Percentiles rank a stretch among this genome's conserved stretches.
Evolutionary conservation across 2,888 invertebrate genomes (phyloP).

Genomic region (Altica lythri): DNA sequence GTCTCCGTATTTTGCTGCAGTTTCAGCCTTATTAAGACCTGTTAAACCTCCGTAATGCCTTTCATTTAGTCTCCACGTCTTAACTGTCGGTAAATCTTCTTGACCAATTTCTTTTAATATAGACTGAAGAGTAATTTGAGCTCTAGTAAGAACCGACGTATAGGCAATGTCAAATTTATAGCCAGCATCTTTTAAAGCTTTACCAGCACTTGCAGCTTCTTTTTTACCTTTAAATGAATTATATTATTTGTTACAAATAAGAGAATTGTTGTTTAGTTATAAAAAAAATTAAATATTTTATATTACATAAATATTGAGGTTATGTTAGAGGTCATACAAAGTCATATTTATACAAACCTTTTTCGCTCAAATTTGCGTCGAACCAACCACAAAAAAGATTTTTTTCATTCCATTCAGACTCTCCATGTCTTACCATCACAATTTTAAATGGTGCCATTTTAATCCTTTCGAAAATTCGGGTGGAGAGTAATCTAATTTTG

Average conservation of each 20-base stretch:
- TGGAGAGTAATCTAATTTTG: no score
- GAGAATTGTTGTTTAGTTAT: neutral
- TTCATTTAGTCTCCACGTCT: slow-evolving; percentile 69
- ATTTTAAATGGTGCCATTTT: slow-evolving; percentile 59
- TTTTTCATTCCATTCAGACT: slow-evolving; percentile 68
- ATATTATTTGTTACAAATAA: neutral
- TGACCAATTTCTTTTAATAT: slow-evolving; percentile 66
- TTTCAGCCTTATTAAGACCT: slow-evolving; percentile 70
- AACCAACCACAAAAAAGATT: slow-evolving; percentile 70
- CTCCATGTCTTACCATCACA: slow-evolving; percentile 69
- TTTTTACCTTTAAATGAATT: slow-evolving; percentile 57
- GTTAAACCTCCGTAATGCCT: slow-evolving; percentile 71
- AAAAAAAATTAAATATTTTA: no score
- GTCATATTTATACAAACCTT: slow-evolving; percentile 57
- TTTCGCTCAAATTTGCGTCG: slow-evolving; percentile 64
- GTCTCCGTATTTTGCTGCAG: slow-evolving; percentile 69
- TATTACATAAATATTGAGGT: slow-evolving; percentile 20
- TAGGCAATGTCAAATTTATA: slow-evolving; percentile 66
- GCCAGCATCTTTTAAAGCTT: slow-evolving; percentile 64
- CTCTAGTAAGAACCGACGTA: slow-evolving; percentile 68
- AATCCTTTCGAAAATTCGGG: neutral
- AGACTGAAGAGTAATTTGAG: slow-evolving; percentile 63
- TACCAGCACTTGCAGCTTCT: slow-evolving; percentile 65
- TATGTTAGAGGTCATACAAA: slow-evolving; percentile 38
- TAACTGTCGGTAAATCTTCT: slow-evolving; percentile 60